phyloP scores from a whole-genome alignment of 2,797 vertebrate genomes.

The Sparus aurata region DNA sequence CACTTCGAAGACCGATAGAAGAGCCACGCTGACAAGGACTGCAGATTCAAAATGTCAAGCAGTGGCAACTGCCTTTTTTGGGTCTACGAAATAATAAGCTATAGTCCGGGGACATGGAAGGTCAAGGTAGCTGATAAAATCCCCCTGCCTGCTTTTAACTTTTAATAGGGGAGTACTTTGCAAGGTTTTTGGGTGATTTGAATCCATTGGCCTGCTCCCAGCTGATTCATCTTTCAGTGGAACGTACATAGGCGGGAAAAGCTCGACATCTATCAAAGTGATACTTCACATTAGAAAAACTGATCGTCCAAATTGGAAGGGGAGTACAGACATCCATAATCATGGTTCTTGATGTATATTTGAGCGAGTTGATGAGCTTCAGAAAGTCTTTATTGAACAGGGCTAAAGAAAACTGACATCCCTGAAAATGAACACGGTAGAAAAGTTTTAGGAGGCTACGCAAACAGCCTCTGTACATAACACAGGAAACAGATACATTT shows the following conservation, averaged over 20 bases:
- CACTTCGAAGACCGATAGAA: neutral
- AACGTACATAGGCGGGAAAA: neutral
- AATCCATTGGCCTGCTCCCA: neutral
- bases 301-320: neutral
- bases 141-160: constrained; percentile 5
- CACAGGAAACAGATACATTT: neutral
- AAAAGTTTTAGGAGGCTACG: neutral
- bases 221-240: neutral
- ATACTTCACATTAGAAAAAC: neutral
- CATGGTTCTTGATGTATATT: too few relatives aligned
- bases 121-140: constrained; percentile 32
- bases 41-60: constrained; percentile 22
- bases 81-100: constrained; percentile 14
- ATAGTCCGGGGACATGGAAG: neutral
- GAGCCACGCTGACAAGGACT: constrained; percentile 1
- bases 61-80: neutral
- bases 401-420: neutral
- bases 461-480: neutral
- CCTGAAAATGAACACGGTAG: neutral
- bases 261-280: too few relatives aligned
- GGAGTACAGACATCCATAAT: neutral
- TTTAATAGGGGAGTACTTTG: constrained; percentile 17
- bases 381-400: constrained; percentile 52
- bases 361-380: neutral
- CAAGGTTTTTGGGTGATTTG: neutral